These are phyloP conservation scores for Melipona beecheii DNA, from an alignment of 2,888 invertebrate species.

Conservation along the genomic window DNA sequence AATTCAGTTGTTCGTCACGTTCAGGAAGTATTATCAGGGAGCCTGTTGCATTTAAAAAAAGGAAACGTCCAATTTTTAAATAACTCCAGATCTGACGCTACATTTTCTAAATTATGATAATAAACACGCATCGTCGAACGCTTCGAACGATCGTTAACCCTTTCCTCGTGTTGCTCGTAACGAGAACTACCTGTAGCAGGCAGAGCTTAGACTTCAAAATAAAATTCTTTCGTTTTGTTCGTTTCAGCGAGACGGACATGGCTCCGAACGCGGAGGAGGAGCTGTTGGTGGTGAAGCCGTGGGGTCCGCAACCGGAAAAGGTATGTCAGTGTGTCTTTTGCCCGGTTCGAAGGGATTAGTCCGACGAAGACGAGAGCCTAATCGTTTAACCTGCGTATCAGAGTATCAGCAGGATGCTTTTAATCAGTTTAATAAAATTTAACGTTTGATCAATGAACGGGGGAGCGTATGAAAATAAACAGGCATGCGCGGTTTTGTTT, in stretches of 20 bases:
- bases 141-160: neutral
- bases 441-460: slow-evolving; percentile 56
- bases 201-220: neutral
- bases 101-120: no score
- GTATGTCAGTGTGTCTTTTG: slow-evolving; percentile 66
- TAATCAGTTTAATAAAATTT: slow-evolving; percentile 67
- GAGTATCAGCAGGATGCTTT: slow-evolving; percentile 70
- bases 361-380: neutral
- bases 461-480: slow-evolving; percentile 3
- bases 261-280: slow-evolving; percentile 83
- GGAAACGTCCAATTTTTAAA: no score
- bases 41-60: no score
- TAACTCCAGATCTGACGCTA: no score
- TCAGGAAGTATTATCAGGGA: no score
- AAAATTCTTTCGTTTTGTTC: slow-evolving; percentile 48
- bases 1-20: no score
- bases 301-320: slow-evolving; percentile 81
- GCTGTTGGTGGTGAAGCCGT: slow-evolving; percentile 80
- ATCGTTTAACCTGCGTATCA: slow-evolving; percentile 6
- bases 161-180: neutral
- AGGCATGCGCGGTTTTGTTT: slow-evolving; percentile 9
- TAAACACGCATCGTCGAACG: no score
- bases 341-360: slow-evolving; percentile 5
- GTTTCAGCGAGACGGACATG: slow-evolving; percentile 83
- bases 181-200: neutral